Conservation (phyloP, 2,888 invertebrate species). For the Drosophila siamana region DNA sequence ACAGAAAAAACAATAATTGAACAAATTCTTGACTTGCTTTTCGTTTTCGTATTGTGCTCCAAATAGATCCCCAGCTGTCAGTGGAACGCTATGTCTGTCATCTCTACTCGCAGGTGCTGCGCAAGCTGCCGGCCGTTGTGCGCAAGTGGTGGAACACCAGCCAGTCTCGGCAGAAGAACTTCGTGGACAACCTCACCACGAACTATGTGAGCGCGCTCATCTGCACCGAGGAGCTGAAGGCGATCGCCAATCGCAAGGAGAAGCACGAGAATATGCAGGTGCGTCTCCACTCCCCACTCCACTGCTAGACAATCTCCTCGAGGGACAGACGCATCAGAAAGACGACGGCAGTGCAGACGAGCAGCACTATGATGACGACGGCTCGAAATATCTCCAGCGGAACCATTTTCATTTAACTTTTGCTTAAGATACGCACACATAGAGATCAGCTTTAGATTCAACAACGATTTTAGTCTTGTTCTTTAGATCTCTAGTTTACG, state of each 20-base stretch:
- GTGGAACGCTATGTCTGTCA: conserved; percentile 87
- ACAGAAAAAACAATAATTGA: conserved; percentile 2
- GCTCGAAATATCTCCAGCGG: conserved; percentile 64
- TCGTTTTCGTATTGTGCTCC: conserved; percentile 14
- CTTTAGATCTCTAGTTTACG: not conserved
- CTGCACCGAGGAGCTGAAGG: conserved; percentile 88
- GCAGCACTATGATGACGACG: conserved; percentile 53
- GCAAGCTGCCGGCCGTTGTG: conserved; percentile 90
- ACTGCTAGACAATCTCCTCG: not conserved
- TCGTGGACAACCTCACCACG: conserved; percentile 89
- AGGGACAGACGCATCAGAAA: conserved; percentile 49
- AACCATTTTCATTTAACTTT: conserved; percentile 42
- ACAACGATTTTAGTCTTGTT: too few relatives aligned
- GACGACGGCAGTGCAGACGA: conserved; percentile 47
- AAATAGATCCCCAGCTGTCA: conserved; percentile 69
- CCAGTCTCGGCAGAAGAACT: conserved; percentile 88
- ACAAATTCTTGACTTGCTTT: conserved; percentile 12
- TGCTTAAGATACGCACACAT: not conserved
- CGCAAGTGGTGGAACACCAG: conserved; percentile 91
- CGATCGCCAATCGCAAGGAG: conserved; percentile 86
- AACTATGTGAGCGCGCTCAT: conserved; percentile 89
- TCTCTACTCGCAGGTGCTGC: conserved; percentile 88
- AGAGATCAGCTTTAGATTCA: not conserved
- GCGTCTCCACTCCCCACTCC: conserved; percentile 9
- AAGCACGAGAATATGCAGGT: conserved; percentile 89